These are phyloP conservation scores for Epirrhoe alternata DNA, from an alignment of 2,888 invertebrate species.

Conservation along the genomic window DNA sequence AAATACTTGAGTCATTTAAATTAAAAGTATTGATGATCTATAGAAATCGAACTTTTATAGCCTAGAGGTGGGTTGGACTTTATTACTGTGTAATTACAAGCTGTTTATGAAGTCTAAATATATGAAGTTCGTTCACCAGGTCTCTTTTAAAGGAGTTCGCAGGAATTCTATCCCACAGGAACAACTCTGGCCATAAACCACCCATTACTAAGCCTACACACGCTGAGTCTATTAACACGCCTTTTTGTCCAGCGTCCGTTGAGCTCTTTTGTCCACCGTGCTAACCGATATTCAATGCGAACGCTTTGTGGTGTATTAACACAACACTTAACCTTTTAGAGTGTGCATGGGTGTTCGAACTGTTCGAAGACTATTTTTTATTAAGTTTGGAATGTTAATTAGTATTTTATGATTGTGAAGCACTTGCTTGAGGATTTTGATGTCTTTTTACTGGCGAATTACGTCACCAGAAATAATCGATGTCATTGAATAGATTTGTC, in stretches of 20 bases:
- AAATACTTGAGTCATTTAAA: too few relatives aligned
- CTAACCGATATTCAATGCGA: slow-evolving; percentile 65
- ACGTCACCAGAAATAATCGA: too few relatives aligned
- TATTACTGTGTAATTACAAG: too few relatives aligned
- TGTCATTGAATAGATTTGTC: too few relatives aligned
- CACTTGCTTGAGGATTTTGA: too few relatives aligned
- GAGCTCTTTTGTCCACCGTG: slow-evolving; percentile 64
- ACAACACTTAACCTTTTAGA: slow-evolving; percentile 76
- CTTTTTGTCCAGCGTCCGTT: slow-evolving; percentile 41
- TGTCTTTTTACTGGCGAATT: too few relatives aligned
- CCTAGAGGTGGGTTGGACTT: too few relatives aligned
- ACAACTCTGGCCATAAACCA: slow-evolving; percentile 35
- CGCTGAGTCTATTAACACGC: slow-evolving; percentile 69
- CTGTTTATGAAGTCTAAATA: neutral
- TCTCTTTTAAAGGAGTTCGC: neutral
- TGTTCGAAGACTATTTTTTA: slow-evolving; percentile 46
- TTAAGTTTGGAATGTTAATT: slow-evolving; percentile 1
- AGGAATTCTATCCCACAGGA: slow-evolving; percentile 14
- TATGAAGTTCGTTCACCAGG: neutral
- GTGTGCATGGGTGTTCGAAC: slow-evolving; percentile 64
- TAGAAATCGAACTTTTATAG: too few relatives aligned
- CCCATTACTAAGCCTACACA: slow-evolving; percentile 58
- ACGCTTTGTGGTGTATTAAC: slow-evolving; percentile 66
- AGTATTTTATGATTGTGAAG: too few relatives aligned
- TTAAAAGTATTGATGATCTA: too few relatives aligned